Percentiles rank a stretch among this genome's conserved stretches.
phyloP scores from a whole-genome alignment of 2,888 invertebrate species.

The Eristalinus sepulchralis region DNA sequence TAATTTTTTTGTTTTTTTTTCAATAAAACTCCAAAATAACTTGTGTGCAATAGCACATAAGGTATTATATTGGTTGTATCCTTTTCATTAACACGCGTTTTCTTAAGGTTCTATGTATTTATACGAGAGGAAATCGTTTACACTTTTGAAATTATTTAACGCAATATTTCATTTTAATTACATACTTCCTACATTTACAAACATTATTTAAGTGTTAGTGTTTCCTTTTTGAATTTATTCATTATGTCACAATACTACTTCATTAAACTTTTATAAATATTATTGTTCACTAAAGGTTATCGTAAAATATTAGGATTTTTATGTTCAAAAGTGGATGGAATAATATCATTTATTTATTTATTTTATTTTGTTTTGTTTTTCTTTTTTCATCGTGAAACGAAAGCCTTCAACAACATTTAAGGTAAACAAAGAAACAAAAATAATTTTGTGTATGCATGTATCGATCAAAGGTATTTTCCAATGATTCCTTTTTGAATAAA shows the following conservation, averaged over 20 bases:
- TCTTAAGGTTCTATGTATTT: constrained; percentile 50
- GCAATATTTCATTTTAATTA: constrained; percentile 48
- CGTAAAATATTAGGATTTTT: constrained; percentile 71
- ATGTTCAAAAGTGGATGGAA: constrained; percentile 68
- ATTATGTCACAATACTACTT: constrained; percentile 43
- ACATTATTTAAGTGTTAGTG: constrained; percentile 27
- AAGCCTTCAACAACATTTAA: constrained; percentile 29
- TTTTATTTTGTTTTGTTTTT: neutral
- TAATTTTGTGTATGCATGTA: constrained; percentile 25
- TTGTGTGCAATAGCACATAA: constrained; percentile 69
- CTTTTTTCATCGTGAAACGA: constrained; percentile 29
- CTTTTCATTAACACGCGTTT: constrained; percentile 65
- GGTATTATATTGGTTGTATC: constrained; percentile 60
- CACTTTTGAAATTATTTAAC: constrained; percentile 46
- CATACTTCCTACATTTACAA: constrained; percentile 55
- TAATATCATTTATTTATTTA: constrained; percentile 59
- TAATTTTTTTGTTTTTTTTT: constrained; percentile 71
- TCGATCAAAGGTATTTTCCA: too few relatives aligned
- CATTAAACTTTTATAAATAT: constrained; percentile 50
- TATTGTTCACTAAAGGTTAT: constrained; percentile 72
- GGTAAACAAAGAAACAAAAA: constrained; percentile 14
- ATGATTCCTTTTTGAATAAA: neutral
- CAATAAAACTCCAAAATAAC: constrained; percentile 64
- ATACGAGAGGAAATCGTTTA: constrained; percentile 67
- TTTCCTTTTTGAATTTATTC: constrained; percentile 7